These are phyloP conservation scores for Yponomeuta cagnagella DNA, from an alignment of 2,888 invertebrate species.

Conservation along the genomic window DNA sequence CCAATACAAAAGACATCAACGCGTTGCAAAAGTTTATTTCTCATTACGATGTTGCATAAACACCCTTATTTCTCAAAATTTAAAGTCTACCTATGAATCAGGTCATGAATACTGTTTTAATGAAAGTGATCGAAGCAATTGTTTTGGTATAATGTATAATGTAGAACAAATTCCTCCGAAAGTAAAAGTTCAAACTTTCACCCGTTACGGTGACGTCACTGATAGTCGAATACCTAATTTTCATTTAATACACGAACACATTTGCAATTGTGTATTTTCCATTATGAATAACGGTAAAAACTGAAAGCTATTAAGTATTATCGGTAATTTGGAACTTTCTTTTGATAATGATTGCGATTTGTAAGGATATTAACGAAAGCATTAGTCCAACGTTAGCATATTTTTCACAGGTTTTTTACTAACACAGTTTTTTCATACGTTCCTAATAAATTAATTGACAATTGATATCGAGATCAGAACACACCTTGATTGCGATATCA, in stretches of 20 bases:
- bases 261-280: neutral
- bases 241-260: neutral
- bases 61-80: neutral
- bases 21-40: neutral
- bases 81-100: neutral
- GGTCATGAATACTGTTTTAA: neutral
- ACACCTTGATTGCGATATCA: no score
- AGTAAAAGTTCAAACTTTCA: neutral
- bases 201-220: neutral
- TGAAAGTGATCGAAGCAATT: neutral
- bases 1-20: conserved; percentile 11
- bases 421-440: no score
- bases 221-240: neutral
- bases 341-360: no score
- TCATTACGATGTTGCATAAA: neutral
- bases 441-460: no score
- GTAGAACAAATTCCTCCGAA: neutral
- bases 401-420: no score
- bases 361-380: no score
- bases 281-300: no score
- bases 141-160: neutral
- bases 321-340: no score
- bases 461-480: no score
- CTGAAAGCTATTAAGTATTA: no score
- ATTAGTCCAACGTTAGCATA: no score